Base-by-base conservation (phyloP, 2,113 vertebrate genomes). In the Dromas ardeola region DNA sequence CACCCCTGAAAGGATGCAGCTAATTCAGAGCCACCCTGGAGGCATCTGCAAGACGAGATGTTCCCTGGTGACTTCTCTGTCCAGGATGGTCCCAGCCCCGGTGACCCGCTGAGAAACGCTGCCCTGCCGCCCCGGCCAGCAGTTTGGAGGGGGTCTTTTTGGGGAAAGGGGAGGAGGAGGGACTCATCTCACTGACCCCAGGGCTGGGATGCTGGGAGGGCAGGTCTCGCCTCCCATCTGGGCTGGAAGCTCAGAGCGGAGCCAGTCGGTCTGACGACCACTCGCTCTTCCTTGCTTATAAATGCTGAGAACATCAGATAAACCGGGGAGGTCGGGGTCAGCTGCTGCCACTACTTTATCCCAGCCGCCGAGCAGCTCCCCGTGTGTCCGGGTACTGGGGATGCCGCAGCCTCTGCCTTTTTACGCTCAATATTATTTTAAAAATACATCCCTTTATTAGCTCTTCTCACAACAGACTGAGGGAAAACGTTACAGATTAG, bases 261-360 rank as follows among this genome's bases (percentile, higher is more conserved):
- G 98, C 98, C 99, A 98, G 99, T 96, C 98, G 88, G 99, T 99
- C 99, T 99, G 98, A 98, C 98, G 93, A 98, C 98, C 98, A 97
- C 95, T 90, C 97, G 91, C 98, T 98, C 98, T 72, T 97, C 98
- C 98, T 98, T 71, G 96, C 98, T 98, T 98, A 97, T 97, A 98
- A 99, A 98, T 95, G 98, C 98, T 98, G 98, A 98, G 98, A 98
- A 97, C 98, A 99, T 98, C 98, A 98, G 98, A 98, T 99, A 98
- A 98, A 98, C 93, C 94, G 7, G 98, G 97, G 98, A 98, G 98
- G 98, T 98, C 96, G 27, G 97, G 97, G 98, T 93, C 95, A 95
- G 98, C 96, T 40, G 30, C 97, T 97, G 80, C 4, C 3, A 52
- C 59, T 82, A 87, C 81, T 95, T 95, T 88, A 95, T 91, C 78